Evolutionary conservation across 2,888 invertebrate genomes (phyloP).

Genomic region (Drosophila ochracea): DNA sequence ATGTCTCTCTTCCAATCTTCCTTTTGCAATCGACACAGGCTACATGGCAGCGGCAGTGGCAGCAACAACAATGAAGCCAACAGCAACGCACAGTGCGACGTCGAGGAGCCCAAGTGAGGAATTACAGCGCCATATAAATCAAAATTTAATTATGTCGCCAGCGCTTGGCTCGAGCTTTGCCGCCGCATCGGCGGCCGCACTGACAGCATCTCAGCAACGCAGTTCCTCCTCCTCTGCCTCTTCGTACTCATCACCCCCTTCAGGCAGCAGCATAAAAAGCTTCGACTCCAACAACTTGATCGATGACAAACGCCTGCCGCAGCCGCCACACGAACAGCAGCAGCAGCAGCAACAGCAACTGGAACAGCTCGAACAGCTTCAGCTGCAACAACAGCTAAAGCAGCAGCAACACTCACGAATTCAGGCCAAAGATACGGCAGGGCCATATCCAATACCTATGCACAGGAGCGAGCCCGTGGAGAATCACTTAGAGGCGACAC

Average conservation of each 20-base stretch:
- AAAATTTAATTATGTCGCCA: constrained; percentile 84
- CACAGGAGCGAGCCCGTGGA: constrained; percentile 60
- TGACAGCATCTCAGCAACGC: constrained; percentile 44
- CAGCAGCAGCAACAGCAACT: constrained; percentile 50
- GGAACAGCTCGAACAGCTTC: constrained; percentile 38
- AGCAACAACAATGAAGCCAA: constrained; percentile 42
- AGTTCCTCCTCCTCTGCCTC: background rate
- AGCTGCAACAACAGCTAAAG: constrained; percentile 50
- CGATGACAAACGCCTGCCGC: constrained; percentile 74
- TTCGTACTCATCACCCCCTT: constrained; percentile 12
- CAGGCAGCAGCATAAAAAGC: constrained; percentile 80
- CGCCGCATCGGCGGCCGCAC: constrained; percentile 58
- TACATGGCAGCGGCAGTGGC: constrained; percentile 44
- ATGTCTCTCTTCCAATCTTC: constrained; percentile 2
- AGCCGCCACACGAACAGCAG: constrained; percentile 44
- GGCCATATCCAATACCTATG: constrained; percentile 63
- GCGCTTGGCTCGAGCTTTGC: constrained; percentile 52
- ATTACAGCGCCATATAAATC: constrained; percentile 82
- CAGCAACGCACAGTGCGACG: constrained; percentile 33
- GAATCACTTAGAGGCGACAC: constrained; percentile 65
- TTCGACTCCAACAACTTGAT: constrained; percentile 81
- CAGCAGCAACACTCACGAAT: constrained; percentile 71
- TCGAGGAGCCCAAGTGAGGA: constrained; percentile 61
- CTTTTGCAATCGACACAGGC: constrained; percentile 36
- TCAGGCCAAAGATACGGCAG: constrained; percentile 80